These are phyloP conservation scores for Cygnus olor DNA, from an alignment of 2,797 vertebrate species.

Conservation along the genomic window DNA sequence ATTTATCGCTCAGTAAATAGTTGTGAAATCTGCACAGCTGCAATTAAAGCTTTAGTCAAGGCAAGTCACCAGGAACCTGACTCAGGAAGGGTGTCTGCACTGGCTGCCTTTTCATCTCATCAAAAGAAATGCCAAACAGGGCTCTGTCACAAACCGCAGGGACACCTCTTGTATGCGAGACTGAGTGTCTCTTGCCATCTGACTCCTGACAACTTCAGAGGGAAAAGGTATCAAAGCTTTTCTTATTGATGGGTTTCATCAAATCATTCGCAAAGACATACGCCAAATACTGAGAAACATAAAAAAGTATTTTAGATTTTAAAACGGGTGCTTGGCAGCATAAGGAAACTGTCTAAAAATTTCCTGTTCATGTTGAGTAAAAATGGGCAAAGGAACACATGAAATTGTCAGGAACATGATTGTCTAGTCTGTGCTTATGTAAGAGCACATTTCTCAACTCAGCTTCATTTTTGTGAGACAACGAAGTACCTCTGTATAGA, in stretches of 20 bases:
- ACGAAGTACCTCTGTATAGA: background rate
- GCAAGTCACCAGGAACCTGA: background rate
- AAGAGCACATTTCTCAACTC: background rate
- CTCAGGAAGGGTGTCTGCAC: constrained; percentile 15
- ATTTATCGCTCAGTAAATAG: background rate
- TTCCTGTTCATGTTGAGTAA: background rate
- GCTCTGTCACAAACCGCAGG: background rate
- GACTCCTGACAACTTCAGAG: background rate
- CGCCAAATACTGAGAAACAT: background rate
- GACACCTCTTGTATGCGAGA: background rate
- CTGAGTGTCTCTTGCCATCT: background rate
- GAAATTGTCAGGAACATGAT: background rate
- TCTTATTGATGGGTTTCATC: background rate
- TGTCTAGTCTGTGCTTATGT: background rate
- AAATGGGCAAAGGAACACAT: background rate
- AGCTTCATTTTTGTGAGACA: background rate
- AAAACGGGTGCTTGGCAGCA: background rate
- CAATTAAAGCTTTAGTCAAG: constrained; percentile 31
- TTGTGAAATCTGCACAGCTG: background rate
- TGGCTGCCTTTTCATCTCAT: background rate
- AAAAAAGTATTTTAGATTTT: background rate
- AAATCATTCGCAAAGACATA: background rate
- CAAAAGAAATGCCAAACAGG: background rate
- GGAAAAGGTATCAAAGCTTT: background rate
- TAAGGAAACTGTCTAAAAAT: background rate